Conservation (phyloP, 2,113 vertebrate genomes). For the Castor canadensis region DNA sequence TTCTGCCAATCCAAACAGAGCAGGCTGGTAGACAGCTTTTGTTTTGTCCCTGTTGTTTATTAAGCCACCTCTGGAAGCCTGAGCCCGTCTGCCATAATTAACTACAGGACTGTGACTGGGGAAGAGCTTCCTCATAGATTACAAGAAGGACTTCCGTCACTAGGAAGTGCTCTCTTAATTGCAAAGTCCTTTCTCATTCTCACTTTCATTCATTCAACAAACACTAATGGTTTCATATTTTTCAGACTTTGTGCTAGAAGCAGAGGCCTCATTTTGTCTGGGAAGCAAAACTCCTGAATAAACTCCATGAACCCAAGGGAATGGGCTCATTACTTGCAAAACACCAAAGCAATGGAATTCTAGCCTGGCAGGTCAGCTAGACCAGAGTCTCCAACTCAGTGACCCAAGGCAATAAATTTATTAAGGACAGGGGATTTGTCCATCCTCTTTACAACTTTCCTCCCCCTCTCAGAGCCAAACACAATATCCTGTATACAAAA, state of each 20-base stretch:
- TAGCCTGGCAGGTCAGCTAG: constrained; percentile 3
- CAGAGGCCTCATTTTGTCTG: not conserved
- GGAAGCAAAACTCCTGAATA: constrained; percentile 25
- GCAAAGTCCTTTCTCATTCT: not conserved
- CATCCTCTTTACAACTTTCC: not conserved
- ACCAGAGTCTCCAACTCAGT: not conserved
- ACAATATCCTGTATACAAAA: not conserved
- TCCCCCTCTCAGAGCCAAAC: not conserved
- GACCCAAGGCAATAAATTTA: constrained; percentile 45
- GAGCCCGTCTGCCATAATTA: not conserved
- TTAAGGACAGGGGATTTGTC: not conserved
- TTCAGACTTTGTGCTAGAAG: not conserved
- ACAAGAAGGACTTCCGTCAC: not conserved
- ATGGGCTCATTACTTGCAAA: not conserved
- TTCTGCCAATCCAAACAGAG: constrained; percentile 75
- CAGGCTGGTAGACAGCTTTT: constrained; percentile 50
- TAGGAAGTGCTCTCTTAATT: not conserved
- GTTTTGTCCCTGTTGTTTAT: not conserved
- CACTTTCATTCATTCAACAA: not conserved
- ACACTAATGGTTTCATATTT: not conserved
- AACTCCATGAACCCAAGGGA: not conserved
- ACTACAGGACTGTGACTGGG: not conserved
- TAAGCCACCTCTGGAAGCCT: constrained; percentile 9
- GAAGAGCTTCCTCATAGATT: constrained; percentile 26
- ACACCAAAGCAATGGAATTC: constrained; percentile 1